Evolutionary conservation across 2,113 vertebrate species (phyloP), one percentile per base, ranked within the genome.

Genomic region (Aplodontia rufa): DNA sequence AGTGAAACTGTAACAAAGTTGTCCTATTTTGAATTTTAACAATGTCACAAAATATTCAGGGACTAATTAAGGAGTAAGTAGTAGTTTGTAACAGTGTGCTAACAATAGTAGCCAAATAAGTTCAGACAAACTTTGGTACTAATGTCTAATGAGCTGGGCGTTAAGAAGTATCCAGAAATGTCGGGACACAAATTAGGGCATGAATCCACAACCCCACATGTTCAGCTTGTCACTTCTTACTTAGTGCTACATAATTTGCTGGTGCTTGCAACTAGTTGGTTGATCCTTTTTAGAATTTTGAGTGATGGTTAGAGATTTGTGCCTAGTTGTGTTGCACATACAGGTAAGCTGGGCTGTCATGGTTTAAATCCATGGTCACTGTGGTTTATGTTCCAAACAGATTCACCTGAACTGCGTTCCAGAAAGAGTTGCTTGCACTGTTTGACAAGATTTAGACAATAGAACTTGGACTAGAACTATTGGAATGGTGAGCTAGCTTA

Each of bases 151-250:
- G 37, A 62, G 47, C 4, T 49, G 30, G 42, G 45, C 51, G 14
- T 71, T 75, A 92, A 88, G 72, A 90, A 87, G 83, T 53, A 75
- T 74, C 42, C 28, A n/a, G 80, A 87, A 95, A 68, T 75, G 11
- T 42, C 32, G 64, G 74, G 62, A 9, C 37, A 58, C 66, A 92
- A 51, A 49, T 42, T 42, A 90, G 92, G 22, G 58, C 82, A 35
- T 58, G 51, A 68, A 90, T 79, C n/a, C 40, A 42, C 64, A 79
- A 13, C 42, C 68, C 26, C 17, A 17, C 47, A 66, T 10, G 6
- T 82, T 26, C 51, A 86, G 1, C 72, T 75, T 80, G 64, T 26
- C 17, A 37, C n/a, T 80, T 26, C 47, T 69, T 87, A 49, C 53
- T 85, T 32, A 75, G 40, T 45, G 49, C 81, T 40, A 69, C 53